Evolutionary conservation across 2,888 invertebrate genomes (phyloP).

Genomic region (Calameuta filiformis): DNA sequence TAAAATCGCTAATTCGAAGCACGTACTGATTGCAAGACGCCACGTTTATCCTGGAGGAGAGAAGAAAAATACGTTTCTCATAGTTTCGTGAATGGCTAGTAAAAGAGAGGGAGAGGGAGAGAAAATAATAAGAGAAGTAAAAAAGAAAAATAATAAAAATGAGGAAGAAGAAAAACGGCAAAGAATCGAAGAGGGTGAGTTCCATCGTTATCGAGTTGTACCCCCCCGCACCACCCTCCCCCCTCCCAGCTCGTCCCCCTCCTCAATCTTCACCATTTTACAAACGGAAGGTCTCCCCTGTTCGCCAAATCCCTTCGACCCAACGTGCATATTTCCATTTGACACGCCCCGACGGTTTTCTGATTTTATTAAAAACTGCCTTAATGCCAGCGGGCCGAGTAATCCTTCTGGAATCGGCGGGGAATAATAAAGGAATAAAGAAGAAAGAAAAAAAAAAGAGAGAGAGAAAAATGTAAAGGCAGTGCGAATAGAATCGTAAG

Average conservation of each 20-base stretch:
- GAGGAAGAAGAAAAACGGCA: too few relatives aligned
- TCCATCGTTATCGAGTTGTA: conserved; percentile 53
- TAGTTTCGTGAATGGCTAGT: too few relatives aligned
- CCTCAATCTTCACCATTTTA: conserved; percentile 16
- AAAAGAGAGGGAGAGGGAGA: too few relatives aligned
- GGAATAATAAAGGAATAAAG: too few relatives aligned
- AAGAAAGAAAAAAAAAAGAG: not conserved
- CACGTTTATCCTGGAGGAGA: not conserved
- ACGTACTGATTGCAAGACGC: not conserved
- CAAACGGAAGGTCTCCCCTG: conserved; percentile 3
- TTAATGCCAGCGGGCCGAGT: conserved; percentile 4
- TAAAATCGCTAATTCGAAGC: not conserved
- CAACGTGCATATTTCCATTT: conserved; percentile 53
- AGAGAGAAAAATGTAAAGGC: not conserved
- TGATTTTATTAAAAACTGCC: conserved; percentile 37
- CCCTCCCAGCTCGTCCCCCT: not conserved
- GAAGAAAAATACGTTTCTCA: not conserved
- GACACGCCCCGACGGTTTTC: conserved; percentile 24
- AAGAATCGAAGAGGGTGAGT: conserved; percentile 23
- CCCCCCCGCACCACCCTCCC: conserved; percentile 28
- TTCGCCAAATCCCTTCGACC: conserved; percentile 48
- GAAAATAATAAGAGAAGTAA: not conserved
- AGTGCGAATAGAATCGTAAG: not conserved
- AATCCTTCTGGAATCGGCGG: too few relatives aligned
- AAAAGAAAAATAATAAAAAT: not conserved